Evolutionary conservation across 1,140 invertebrate genomes (phyloP).

Genomic region (Bacillus rossius): DNA sequence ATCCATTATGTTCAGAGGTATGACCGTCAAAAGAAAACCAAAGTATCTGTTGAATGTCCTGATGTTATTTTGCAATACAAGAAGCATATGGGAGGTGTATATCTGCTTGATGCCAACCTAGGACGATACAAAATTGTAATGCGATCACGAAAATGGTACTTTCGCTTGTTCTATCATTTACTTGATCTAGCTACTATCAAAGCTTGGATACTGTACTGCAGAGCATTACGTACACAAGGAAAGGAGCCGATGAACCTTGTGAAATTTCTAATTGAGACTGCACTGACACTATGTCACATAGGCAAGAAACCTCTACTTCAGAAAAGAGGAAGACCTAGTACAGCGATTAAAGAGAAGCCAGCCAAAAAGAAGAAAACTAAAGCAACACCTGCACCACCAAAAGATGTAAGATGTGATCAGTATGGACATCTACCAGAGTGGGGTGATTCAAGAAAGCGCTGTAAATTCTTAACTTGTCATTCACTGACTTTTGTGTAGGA

Average conservation of each 20-base stretch:
- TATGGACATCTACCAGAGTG: neutral
- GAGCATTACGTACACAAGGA: neutral
- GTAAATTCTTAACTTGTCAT: constrained; percentile 31
- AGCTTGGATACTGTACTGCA: constrained; percentile 25
- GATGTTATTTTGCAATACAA: constrained; percentile 43
- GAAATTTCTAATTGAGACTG: constrained; percentile 29
- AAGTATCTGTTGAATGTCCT: constrained; percentile 28
- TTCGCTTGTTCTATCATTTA: constrained; percentile 42
- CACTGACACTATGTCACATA: neutral
- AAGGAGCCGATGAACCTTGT: constrained; percentile 28
- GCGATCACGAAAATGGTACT: constrained; percentile 41
- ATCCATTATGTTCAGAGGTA: neutral
- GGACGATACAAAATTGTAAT: constrained; percentile 39
- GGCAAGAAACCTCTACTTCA: neutral
- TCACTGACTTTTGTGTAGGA: constrained; percentile 27
- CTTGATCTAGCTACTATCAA: constrained; percentile 36
- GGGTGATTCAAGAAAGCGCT: constrained; percentile 25
- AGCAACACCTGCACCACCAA: neutral
- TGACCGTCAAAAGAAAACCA: neutral
- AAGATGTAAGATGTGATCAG: neutral
- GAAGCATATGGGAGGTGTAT: constrained; percentile 45
- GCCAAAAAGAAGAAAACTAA: neutral
- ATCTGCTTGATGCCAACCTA: constrained; percentile 40
- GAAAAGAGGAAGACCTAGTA: neutral
- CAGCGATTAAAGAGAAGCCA: neutral